Conservation (phyloP, 2,113 vertebrate species). For the Forbesichthys agassizii region DNA sequence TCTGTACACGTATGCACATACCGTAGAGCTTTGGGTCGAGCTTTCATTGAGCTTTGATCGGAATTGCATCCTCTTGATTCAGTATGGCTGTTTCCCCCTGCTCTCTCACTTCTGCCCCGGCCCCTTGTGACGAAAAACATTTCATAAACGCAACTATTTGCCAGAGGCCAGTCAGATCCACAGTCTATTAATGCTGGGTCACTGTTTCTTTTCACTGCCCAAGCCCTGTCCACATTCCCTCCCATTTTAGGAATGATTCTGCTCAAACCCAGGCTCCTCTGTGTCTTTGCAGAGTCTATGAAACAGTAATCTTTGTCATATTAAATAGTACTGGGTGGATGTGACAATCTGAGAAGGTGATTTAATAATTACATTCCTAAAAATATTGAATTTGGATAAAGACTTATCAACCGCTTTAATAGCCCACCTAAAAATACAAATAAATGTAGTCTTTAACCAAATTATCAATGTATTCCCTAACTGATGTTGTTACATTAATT, state of each 20-base stretch:
- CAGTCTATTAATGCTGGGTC: slow-evolving; percentile 54
- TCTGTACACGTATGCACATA: neutral
- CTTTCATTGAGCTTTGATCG: too few species aligned
- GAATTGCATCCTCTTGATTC: neutral
- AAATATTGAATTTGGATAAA: slow-evolving; percentile 31
- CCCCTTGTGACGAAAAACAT: slow-evolving; percentile 35
- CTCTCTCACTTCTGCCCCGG: slow-evolving; percentile 13
- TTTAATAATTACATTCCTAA: neutral
- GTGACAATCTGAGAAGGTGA: neutral
- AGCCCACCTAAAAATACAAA: slow-evolving; percentile 12
- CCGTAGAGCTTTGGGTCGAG: too few species aligned
- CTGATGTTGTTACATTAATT: slow-evolving; percentile 40
- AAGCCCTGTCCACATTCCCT: slow-evolving; percentile 6
- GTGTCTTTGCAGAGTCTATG: neutral
- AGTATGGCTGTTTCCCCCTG: neutral
- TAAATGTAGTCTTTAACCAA: too few species aligned
- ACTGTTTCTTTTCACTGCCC: slow-evolving; percentile 39
- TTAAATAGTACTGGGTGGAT: too few species aligned
- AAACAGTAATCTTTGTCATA: too few species aligned
- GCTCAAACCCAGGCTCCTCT: neutral
- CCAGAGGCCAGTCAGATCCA: slow-evolving; percentile 48
- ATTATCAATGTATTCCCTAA: neutral
- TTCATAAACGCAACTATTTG: slow-evolving; percentile 38
- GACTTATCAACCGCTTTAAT: slow-evolving; percentile 25
- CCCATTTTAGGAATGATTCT: neutral